Evolutionary conservation across 2,888 invertebrate genomes (phyloP).

Genomic region (Aleiodes leptofemur): DNA sequence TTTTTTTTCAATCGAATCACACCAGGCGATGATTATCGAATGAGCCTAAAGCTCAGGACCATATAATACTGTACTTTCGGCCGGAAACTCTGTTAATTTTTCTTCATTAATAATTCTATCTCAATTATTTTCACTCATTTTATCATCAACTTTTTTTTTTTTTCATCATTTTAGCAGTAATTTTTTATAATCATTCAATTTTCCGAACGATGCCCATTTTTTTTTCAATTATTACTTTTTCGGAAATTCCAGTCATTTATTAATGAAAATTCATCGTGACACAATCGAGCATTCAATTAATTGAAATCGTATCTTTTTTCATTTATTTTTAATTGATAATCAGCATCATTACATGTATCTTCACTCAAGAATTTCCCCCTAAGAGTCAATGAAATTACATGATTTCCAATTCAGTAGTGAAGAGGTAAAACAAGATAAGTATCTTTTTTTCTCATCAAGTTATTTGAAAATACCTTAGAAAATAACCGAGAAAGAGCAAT

Average conservation of each 20-base stretch:
- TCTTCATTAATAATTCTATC: constrained; percentile 17
- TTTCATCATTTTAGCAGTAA: constrained; percentile 9
- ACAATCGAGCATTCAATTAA: constrained; percentile 21
- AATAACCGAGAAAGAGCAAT: too few species aligned
- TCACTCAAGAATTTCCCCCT: not conserved
- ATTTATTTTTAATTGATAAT: constrained; percentile 46
- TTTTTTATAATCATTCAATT: constrained; percentile 10
- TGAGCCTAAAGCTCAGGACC: constrained; percentile 55
- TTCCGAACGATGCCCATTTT: constrained; percentile 38
- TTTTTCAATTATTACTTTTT: constrained; percentile 9
- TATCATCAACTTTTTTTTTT: not conserved
- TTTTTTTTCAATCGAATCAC: constrained; percentile 15
- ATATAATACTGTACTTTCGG: constrained; percentile 51
- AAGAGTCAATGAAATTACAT: too few species aligned
- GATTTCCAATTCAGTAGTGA: too few species aligned
- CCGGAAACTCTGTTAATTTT: constrained; percentile 45
- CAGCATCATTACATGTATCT: constrained; percentile 40
- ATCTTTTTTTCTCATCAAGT: too few species aligned
- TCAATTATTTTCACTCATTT: constrained; percentile 22
- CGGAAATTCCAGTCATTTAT: constrained; percentile 8
- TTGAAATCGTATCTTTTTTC: constrained; percentile 26
- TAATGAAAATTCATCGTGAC: constrained; percentile 34
- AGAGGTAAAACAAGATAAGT: too few species aligned
- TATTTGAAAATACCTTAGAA: too few species aligned
- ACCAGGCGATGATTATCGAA: constrained; percentile 52